phyloP scores from a whole-genome alignment of 2,888 invertebrate species.

The Molorchus minor region DNA sequence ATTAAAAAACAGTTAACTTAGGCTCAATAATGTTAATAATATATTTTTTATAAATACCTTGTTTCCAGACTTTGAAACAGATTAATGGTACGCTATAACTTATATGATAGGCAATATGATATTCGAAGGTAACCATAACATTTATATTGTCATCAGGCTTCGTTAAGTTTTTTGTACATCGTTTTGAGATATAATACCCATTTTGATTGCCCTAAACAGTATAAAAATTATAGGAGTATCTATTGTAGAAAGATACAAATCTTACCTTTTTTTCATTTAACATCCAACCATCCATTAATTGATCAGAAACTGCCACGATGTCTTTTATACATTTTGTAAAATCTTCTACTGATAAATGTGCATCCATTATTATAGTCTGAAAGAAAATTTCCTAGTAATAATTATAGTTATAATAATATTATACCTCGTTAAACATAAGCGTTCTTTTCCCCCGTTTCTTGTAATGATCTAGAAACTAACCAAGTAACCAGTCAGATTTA shows the following conservation, averaged over 20 bases:
- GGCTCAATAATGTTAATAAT: background rate
- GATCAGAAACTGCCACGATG: conserved; percentile 45
- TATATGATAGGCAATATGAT: conserved; percentile 73
- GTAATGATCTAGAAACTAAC: too few relatives aligned
- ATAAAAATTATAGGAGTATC: conserved; percentile 7
- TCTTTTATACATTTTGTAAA: conserved; percentile 46
- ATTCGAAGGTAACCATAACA: conserved; percentile 67
- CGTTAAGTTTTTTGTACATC: conserved; percentile 33
- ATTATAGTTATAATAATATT: too few relatives aligned
- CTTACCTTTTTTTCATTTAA: conserved; percentile 39
- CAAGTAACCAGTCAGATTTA: too few relatives aligned
- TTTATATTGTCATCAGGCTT: conserved; percentile 19
- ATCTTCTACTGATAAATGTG: conserved; percentile 28
- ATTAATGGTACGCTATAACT: conserved; percentile 79
- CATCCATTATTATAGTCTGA: conserved; percentile 1
- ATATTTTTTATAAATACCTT: conserved; percentile 57
- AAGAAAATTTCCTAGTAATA: background rate
- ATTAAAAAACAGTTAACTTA: conserved; percentile 29
- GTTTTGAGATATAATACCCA: conserved; percentile 46
- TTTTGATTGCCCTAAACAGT: conserved; percentile 46
- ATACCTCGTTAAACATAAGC: too few relatives aligned
- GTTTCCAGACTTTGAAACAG: conserved; percentile 75
- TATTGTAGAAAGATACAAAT: background rate
- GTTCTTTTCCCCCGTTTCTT: too few relatives aligned
- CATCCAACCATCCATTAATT: conserved; percentile 50